Evolutionary conservation across 2,113 vertebrate species (phyloP), one percentile per base, ranked within the genome.

Genomic region (Poeciliopsis retropinna): DNA sequence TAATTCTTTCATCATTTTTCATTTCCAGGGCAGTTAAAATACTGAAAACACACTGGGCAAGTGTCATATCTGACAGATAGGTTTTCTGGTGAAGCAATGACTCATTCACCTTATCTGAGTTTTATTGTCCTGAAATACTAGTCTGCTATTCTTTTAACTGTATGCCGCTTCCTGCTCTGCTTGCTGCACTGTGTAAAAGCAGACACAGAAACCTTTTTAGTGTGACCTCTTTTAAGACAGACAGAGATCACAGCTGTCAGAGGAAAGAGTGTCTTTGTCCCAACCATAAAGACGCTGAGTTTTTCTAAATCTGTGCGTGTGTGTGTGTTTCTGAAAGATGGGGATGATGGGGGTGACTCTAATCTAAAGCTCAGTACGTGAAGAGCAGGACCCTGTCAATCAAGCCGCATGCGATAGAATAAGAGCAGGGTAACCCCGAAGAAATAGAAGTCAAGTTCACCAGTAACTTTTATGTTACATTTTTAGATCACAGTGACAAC

Each of bases 381-480:
- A 90, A 73, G 91, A 93, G 93, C 95, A 95, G 92, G 90, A 94
- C 92, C 94, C 94, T 91, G 96, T 93, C 96, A 96, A 93, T 96
- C 96, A 96, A 85, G 74, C 73, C 29, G 77, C 74, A 51, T 89
- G 87, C 70, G 75, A 78, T 70, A 89, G 69, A 94, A 95, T 89
- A 85, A 89, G 87, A 86, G 90, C 92, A 85, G 17, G 15, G 88
- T 85, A 88, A 87, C 64, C 83, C 83, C 7, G 84, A 82, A 89
- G 80, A 83, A 90, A 62, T 87, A 84, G 86, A 76, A 90, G 81
- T 91, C 22, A 86, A 94, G 89, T 92, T 91, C 89, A 89, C 92
- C 84, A 88, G 82, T 89, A 88, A 92, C 85, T 90, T 77, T 79
- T 88, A 65, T 29, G 29, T 39, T 67, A 7, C 32, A 54, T 83